phyloP scores from a whole-genome alignment of 2,113 vertebrate genomes.

The Arenaria interpres region DNA sequence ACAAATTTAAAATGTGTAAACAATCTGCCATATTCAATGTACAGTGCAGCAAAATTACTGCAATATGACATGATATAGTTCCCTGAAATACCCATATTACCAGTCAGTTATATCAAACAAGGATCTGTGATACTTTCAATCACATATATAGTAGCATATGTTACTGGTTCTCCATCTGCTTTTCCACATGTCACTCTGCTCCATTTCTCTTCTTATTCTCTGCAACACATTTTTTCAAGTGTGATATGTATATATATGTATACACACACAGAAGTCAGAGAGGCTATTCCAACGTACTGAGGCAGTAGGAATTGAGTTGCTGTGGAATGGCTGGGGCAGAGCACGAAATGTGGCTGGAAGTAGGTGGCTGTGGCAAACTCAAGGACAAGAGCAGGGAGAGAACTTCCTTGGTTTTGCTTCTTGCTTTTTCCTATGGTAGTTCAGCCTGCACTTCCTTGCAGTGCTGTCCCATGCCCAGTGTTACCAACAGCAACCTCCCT shows the following conservation, averaged over 20 bases:
- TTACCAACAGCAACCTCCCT: background rate
- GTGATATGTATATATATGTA: background rate
- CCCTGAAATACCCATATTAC: background rate
- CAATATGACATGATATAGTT: background rate
- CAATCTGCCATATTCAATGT: background rate
- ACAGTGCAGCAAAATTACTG: background rate
- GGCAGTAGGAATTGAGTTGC: background rate
- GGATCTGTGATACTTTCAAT: background rate
- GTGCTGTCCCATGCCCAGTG: background rate
- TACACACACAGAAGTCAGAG: background rate
- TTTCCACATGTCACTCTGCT: background rate
- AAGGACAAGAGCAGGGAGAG: background rate
- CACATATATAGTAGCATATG: background rate
- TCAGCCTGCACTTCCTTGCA: background rate
- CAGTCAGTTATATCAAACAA: background rate
- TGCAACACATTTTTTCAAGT: background rate
- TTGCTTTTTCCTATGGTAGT: background rate
- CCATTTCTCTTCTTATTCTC: background rate
- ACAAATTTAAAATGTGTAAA: background rate
- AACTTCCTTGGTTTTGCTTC: background rate
- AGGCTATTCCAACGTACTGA: background rate
- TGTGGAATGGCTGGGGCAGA: background rate
- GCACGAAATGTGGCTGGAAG: background rate
- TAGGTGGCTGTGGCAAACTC: background rate
- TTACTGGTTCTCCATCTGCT: background rate